These are phyloP conservation scores for Mareca penelope DNA, from an alignment of 2,797 vertebrate genomes.

Conservation along the genomic window DNA sequence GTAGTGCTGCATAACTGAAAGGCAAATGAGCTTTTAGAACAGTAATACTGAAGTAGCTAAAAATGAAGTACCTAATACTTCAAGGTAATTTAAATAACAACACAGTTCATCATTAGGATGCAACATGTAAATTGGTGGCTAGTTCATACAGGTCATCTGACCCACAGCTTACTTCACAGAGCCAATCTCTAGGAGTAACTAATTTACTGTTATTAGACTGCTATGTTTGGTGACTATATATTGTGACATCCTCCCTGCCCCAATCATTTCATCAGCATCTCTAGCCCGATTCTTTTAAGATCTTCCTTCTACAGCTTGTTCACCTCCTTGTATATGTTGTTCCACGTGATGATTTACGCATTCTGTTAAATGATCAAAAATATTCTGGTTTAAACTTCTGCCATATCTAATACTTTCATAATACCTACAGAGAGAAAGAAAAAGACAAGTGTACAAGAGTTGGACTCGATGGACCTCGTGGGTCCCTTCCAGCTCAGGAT, in stretches of 20 bases:
- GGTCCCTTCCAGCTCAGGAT: too few relatives aligned
- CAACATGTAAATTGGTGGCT: neutral
- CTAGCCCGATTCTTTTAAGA: neutral
- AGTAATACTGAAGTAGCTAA: neutral
- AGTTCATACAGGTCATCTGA: too few relatives aligned
- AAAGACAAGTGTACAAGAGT: neutral
- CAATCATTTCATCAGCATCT: neutral
- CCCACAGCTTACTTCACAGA: neutral
- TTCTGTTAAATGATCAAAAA: neutral
- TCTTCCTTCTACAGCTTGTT: neutral
- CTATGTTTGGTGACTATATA: neutral
- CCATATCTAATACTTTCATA: neutral
- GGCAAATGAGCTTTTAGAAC: neutral
- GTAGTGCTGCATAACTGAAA: neutral
- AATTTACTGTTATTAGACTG: neutral
- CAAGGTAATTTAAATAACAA: neutral
- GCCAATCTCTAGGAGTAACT: accelerated
- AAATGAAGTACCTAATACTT: neutral
- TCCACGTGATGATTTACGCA: neutral
- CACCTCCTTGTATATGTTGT: accelerated
- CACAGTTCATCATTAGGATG: accelerated
- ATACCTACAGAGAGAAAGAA: neutral
- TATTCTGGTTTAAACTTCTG: neutral
- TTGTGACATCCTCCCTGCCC: neutral
- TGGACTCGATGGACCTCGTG: too few relatives aligned